phyloP scores from a whole-genome alignment of 2,113 vertebrate species.

The Pseudorhombus dupliciocellatus region DNA sequence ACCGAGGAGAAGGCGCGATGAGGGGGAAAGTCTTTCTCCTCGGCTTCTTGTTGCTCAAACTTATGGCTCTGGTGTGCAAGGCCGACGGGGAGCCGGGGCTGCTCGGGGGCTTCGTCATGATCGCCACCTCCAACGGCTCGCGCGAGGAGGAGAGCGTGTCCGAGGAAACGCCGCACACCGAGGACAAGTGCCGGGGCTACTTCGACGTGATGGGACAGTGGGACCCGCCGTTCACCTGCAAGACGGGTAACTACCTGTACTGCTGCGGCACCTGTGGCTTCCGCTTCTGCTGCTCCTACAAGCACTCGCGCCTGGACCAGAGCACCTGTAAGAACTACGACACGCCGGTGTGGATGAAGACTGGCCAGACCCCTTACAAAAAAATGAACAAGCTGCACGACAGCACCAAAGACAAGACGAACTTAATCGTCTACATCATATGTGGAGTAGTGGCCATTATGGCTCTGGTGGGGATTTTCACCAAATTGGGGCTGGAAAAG shows the following conservation, averaged over 20 bases:
- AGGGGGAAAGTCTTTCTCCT: conserved; percentile 88
- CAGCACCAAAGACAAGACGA: conserved; percentile 98
- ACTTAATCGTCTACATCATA: conserved; percentile 98
- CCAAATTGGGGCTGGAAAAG: conserved; percentile 97
- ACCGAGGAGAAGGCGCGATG: conserved; percentile 74
- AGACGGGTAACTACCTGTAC: conserved; percentile 95
- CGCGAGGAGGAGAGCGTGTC: conserved; percentile 85
- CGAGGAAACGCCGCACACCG: conserved; percentile 89
- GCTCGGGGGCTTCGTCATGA: conserved; percentile 91
- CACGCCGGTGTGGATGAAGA: conserved; percentile 93
- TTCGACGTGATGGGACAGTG: conserved; percentile 99
- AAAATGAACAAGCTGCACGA: conserved; percentile 90
- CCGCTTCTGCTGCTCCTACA: conserved; percentile 97
- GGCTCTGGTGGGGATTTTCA: conserved; percentile 99
- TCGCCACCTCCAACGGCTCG: conserved; percentile 91
- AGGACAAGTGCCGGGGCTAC: conserved; percentile 95
- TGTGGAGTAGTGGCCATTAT: conserved; percentile 99
- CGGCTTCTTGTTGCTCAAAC: conserved; percentile 92
- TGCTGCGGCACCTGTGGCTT: conserved; percentile 99
- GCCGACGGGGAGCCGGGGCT: conserved; percentile 92
- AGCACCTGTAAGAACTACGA: conserved; percentile 96
- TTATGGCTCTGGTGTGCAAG: conserved; percentile 90
- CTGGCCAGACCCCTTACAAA: conserved; percentile 90
- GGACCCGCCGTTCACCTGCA: conserved; percentile 97
- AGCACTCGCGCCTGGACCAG: conserved; percentile 93